Evolutionary conservation across 2,113 vertebrate genomes (phyloP), one percentile per base, ranked within the genome.

Genomic region (Saccopteryx bilineata): DNA sequence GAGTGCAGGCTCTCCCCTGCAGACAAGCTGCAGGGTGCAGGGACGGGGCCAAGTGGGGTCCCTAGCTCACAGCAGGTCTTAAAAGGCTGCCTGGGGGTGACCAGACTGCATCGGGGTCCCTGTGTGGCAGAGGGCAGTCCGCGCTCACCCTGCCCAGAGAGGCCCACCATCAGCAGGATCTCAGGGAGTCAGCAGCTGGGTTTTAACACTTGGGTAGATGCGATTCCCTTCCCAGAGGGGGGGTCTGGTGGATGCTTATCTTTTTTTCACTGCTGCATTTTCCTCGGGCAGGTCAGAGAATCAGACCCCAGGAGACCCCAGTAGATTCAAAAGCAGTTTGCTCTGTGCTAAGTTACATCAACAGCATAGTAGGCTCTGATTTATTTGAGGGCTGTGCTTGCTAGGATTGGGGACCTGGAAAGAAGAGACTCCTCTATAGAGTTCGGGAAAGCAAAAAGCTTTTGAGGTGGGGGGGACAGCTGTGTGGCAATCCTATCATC

Each of bases 261-360:
- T 31, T 68, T 33, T n/a, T 14, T 9, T 33, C 66, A 18, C 84
- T 96, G 79, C 91, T 95, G 39, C 39, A 39, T 39, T 18, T 78
- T 96, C 85, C 90, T 94, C 0, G 0, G 90, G 86, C 96, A 82
- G 91, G 96, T 97, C 98, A 97, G 97, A 97, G 96, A 97, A 97
- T 96, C 56, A 96, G 96, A 97, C 96, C 95, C 97, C 94, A 91
- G 93, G 93, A 97, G 97, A 88, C 90, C 75, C 96, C 95, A 86
- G 96, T 96, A 93, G 97, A 85, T 97, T 97, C 86, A 76, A 95
- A 90, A 96, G 97, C 98, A 97, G 96, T 96, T 97, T 81, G 50
- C 94, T 89, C 68, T 66, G 69, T 48, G 83, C 82, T 78, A 50
- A 60, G 69, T 91, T 91, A 66, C 90, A 58, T 86, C 95, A 93